phyloP scores from a whole-genome alignment of 1,140 invertebrate species.

The Drosophila carrolli region DNA sequence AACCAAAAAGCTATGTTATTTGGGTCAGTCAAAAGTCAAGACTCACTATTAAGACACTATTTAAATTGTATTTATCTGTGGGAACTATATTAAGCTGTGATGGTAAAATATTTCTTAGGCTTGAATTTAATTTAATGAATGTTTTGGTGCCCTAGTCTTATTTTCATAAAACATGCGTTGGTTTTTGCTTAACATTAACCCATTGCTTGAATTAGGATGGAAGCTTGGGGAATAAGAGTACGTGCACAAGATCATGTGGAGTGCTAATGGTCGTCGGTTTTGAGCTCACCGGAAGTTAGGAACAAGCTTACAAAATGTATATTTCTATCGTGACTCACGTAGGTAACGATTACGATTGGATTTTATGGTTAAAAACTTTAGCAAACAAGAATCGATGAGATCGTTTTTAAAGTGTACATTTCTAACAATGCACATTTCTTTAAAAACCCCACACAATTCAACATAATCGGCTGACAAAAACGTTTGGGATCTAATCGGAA shows the following conservation, averaged over 20 bases:
- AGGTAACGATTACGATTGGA: neutral
- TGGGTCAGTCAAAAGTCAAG: constrained; percentile 8
- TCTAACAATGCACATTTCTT: too few species aligned
- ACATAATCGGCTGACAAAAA: constrained; percentile 28
- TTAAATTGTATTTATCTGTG: too few species aligned
- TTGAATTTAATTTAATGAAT: neutral
- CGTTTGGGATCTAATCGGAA: constrained; percentile 31
- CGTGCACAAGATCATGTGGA: constrained; percentile 52
- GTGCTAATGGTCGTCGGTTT: constrained; percentile 1
- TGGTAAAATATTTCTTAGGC: too few species aligned
- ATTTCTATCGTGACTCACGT: too few species aligned
- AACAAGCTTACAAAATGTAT: neutral
- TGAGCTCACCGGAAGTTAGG: constrained; percentile 12
- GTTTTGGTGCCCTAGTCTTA: neutral
- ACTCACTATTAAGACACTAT: neutral
- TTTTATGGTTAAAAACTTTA: neutral
- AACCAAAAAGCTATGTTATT: neutral
- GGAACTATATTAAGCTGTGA: too few species aligned
- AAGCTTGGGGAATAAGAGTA: constrained; percentile 25
- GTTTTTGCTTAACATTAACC: constrained; percentile 38
- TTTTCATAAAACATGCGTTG: neutral
- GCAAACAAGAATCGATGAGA: too few species aligned
- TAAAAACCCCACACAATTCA: neutral
- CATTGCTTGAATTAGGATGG: neutral
- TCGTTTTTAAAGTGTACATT: too few species aligned